Percentiles rank a stretch among this genome's conserved stretches.
phyloP scores from a whole-genome alignment of 1,140 invertebrate species.

The Zaprionus ghesquierei region DNA sequence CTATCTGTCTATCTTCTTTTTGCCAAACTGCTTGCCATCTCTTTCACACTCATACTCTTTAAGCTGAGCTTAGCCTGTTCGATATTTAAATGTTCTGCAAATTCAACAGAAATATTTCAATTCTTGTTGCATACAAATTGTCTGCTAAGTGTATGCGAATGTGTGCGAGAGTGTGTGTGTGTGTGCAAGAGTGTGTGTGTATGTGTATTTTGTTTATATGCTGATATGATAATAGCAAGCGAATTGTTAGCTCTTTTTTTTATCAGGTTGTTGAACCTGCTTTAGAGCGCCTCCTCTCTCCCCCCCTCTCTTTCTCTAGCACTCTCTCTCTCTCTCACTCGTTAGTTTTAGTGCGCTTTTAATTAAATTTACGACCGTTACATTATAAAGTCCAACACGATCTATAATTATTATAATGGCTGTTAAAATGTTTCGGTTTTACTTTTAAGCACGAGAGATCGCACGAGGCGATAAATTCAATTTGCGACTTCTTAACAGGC shows the following conservation, averaged over 20 bases:
- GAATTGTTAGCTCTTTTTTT: constrained; percentile 8
- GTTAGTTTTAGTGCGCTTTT: constrained; percentile 20
- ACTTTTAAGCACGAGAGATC: constrained; percentile 13
- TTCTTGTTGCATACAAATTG: constrained; percentile 24
- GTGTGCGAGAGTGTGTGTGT: neutral
- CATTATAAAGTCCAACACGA: constrained; percentile 25
- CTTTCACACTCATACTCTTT: neutral
- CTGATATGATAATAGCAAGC: constrained; percentile 18
- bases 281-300: neutral
- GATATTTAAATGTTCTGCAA: constrained; percentile 32
- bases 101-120: constrained; percentile 12
- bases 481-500: constrained; percentile 16
- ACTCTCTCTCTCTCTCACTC: neutral
- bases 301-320: neutral
- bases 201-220: constrained; percentile 4
- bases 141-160: neutral
- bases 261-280: constrained; percentile 32
- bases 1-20: neutral
- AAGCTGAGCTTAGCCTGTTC: neutral
- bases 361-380: constrained; percentile 33
- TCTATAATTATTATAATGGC: constrained; percentile 24
- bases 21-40: neutral
- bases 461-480: constrained; percentile 20
- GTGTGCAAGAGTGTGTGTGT: neutral
- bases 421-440: constrained; percentile 22